A percentile compares a stretch with the other conserved stretches of the same genome.
Evolutionary conservation across 30 jellyfish, hydroid and myxozoan species (phyloP).

Genomic region (Turritopsis dohrnii): DNA sequence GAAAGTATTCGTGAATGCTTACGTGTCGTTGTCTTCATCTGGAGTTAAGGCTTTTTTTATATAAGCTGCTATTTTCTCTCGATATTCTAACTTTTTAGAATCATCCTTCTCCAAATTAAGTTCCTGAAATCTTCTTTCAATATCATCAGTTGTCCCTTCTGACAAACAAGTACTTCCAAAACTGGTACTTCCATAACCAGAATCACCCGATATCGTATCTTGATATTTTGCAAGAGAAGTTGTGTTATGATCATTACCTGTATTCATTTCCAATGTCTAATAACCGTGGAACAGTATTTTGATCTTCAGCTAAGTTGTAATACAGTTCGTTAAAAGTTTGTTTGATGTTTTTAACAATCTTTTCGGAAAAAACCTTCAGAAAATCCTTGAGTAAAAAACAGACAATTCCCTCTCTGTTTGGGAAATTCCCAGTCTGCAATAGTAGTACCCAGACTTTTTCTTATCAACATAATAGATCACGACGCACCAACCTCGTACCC

Average conservation of each 20-base stretch:
- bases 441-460: too few species aligned
- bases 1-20: too few species aligned
- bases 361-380: background rate
- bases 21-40: constrained; percentile 25
- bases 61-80: background rate
- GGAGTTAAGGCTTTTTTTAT: constrained; percentile 14
- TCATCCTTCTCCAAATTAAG: background rate
- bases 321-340: background rate
- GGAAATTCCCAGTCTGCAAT: background rate
- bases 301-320: background rate
- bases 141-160: background rate
- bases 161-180: background rate
- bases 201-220: background rate
- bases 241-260: background rate
- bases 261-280: background rate
- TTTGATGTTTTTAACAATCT: background rate
- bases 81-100: background rate
- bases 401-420: background rate
- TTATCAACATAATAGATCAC: too few species aligned
- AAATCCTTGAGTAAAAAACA: background rate
- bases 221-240: constrained; percentile 4
- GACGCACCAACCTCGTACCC: too few species aligned
- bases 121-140: background rate
- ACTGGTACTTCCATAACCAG: background rate
- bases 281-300: background rate